Evolutionary conservation across 2,888 invertebrate species (phyloP).

Genomic region (Cylindroiulus punctatus): DNA sequence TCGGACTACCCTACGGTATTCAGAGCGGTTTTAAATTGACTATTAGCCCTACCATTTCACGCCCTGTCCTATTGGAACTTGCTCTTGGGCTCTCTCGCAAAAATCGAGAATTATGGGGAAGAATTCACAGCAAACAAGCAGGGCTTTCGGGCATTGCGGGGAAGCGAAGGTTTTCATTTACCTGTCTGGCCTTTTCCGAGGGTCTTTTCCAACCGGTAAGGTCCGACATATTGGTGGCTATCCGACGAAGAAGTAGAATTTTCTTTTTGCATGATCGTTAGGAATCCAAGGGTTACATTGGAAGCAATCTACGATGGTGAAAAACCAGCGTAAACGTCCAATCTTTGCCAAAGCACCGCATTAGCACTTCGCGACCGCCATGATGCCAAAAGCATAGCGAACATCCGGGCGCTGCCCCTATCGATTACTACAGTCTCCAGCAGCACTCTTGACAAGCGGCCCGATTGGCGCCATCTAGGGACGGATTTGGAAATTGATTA

Average conservation of each 20-base stretch:
- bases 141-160: not conserved
- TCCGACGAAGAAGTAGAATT: conserved; percentile 55
- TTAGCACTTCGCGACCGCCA: not conserved
- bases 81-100: not conserved
- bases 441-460: not conserved
- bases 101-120: not conserved
- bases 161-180: conserved; percentile 66
- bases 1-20: not conserved
- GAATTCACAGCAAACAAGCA: not conserved
- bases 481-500: not conserved
- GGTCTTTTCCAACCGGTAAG: conserved; percentile 98
- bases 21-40: not conserved
- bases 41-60: not conserved
- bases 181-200: conserved; percentile 99
- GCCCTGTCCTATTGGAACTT: not conserved
- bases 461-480: not conserved
- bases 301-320: conserved; percentile 8
- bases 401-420: conserved; percentile 1
- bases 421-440: not conserved
- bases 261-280: conserved; percentile 58
- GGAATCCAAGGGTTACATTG: conserved; percentile 15
- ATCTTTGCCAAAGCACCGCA: not conserved
- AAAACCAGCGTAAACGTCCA: not conserved
- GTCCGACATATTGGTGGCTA: conserved; percentile 92
- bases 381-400: not conserved